phyloP scores from a whole-genome alignment of 1,140 invertebrate genomes.

The Anastrepha ludens region DNA sequence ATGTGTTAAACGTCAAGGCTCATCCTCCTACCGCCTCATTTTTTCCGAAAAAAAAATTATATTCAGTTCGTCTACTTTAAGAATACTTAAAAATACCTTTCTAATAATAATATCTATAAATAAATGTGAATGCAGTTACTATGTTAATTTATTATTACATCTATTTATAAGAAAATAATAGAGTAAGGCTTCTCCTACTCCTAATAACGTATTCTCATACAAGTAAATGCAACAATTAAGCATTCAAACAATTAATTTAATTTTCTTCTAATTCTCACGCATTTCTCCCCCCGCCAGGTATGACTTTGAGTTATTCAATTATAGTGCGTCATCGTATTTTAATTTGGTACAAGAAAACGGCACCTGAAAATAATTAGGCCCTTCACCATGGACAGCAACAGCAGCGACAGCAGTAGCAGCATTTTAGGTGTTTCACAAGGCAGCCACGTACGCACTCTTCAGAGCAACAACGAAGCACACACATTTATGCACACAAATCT shows the following conservation, averaged over 20 bases:
- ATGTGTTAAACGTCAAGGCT: too few relatives aligned
- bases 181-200: too few relatives aligned
- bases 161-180: too few relatives aligned
- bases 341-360: slow-evolving; percentile 78
- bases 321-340: slow-evolving; percentile 84
- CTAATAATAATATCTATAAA: too few relatives aligned
- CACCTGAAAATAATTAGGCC: background rate
- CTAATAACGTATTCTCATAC: too few relatives aligned
- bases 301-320: slow-evolving; percentile 90
- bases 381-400: slow-evolving; percentile 49
- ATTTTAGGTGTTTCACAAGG: slow-evolving; percentile 17
- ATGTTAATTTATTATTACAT: too few relatives aligned
- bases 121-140: too few relatives aligned
- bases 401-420: slow-evolving; percentile 53
- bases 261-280: background rate
- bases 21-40: too few relatives aligned
- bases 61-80: too few relatives aligned
- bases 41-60: too few relatives aligned
- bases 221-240: background rate
- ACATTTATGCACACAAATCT: slow-evolving; percentile 37
- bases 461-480: slow-evolving; percentile 49
- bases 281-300: slow-evolving; percentile 78
- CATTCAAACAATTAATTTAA: background rate
- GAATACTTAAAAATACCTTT: too few relatives aligned
- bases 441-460: background rate